Base-by-base conservation (phyloP, 2,888 invertebrate genomes). In the Amphipyra tragopoginis region DNA sequence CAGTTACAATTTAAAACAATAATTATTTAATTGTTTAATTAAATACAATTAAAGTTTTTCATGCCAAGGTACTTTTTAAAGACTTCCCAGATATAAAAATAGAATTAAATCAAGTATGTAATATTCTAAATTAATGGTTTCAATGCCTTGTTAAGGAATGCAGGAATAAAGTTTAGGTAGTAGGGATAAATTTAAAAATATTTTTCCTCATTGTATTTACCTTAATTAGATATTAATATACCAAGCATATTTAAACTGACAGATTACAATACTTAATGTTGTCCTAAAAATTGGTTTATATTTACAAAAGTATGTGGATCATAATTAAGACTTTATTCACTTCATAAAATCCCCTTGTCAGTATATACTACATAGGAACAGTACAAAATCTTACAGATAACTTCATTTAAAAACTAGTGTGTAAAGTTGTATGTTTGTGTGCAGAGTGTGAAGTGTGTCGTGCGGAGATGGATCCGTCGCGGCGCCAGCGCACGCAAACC, bases 401-500 rank as follows among this genome's bases (percentile, higher is more conserved):
- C 3, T 21, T 21, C 21, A 21, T 1, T 21, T 2, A 21, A 21
- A 1, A 21, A 21, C 3, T 21, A 21, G 21, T 21, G 21, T 1
- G 21, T 21, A 21, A 21, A 21, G 21, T 21, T 21, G 21, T 21
- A 9, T 58, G 10, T 58, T 75, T 65, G 55, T 76, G 38, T 57
- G 2, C 82, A 90, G 89, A 70, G 57, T 73, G 78, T 81, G 78
- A 73, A 85, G 84, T 75, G 85, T 83, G 75, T 77, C 79, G 78
- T 79, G 79, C 68, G 79, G 89, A 85, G 81, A 94, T 94, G 94
- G 94, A 94, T 83, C 90, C 94, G 67, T 95, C 94, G 80, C 95
- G 98, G 92, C 96, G 97, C 95, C 96, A 98, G 95, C 96, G 97
- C 95, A 96, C 97, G 92, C 93, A 95, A 77, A 96, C 97, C 76